A percentile compares a stretch with the other conserved stretches of the same genome.
Conservation (phyloP, 2,113 vertebrate genomes). For the Triplophysa dalaica region DNA sequence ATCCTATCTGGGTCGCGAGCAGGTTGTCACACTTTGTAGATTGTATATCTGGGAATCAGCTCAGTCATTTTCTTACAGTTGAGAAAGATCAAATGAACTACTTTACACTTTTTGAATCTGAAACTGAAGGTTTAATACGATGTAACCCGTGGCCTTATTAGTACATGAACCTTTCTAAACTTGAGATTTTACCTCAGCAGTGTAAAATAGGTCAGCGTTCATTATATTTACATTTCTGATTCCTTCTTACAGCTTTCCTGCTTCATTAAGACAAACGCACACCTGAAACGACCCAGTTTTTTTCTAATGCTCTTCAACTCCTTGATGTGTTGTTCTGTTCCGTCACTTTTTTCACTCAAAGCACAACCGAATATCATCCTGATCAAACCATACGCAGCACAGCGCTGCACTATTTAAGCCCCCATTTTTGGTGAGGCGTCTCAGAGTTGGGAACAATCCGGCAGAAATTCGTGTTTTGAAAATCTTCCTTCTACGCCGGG, state of each 20-base stretch:
- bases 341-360: neutral
- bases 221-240: neutral
- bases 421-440: neutral
- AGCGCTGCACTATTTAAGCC: neutral
- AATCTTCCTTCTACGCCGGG: neutral
- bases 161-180: neutral
- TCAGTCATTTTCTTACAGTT: too few species aligned
- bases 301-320: neutral
- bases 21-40: neutral
- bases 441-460: constrained; percentile 3
- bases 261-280: neutral
- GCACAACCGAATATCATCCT: neutral
- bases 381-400: neutral
- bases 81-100: too few species aligned
- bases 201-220: neutral
- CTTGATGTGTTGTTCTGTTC: neutral
- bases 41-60: too few species aligned
- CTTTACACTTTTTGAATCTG: too few species aligned
- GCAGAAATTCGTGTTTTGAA: neutral
- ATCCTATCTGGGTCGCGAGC: neutral
- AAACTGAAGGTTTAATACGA: too few species aligned
- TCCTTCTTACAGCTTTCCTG: neutral
- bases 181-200: neutral
- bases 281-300: neutral
- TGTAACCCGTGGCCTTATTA: neutral